Percentiles rank a stretch among this genome's conserved stretches.
Evolutionary conservation across 2,797 vertebrate genomes (phyloP).

Genomic region (Sebastes taczanowskii): DNA sequence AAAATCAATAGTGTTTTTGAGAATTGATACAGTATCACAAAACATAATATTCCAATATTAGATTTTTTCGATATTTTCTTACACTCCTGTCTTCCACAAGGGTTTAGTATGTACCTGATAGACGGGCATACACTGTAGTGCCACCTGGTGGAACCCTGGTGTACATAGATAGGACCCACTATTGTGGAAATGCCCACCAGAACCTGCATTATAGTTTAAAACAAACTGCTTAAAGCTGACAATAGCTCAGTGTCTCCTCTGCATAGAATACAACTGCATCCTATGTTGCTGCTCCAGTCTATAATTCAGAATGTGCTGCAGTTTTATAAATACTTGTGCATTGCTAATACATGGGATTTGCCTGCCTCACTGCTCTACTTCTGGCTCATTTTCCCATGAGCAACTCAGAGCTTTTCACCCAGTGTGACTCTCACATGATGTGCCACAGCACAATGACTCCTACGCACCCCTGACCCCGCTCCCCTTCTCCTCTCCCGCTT

Average conservation of each 20-base stretch:
- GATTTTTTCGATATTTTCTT: too few relatives aligned
- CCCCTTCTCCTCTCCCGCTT: not conserved
- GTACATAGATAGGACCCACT: not conserved
- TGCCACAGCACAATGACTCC: constrained; percentile 47
- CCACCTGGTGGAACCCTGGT: not conserved
- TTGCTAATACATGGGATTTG: constrained; percentile 26
- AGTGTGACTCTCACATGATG: constrained; percentile 80
- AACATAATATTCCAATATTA: too few relatives aligned
- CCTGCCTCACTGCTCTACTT: constrained; percentile 11
- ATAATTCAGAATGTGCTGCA: not conserved
- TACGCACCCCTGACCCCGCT: constrained; percentile 20
- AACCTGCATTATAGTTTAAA: not conserved
- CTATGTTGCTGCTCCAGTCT: not conserved
- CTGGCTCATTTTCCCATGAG: constrained; percentile 46
- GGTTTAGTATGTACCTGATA: not conserved
- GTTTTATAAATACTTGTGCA: not conserved
- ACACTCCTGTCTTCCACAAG: too few relatives aligned
- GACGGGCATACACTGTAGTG: not conserved
- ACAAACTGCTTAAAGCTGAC: not conserved
- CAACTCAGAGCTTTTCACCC: constrained; percentile 39
- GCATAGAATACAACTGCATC: not conserved
- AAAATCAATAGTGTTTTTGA: too few relatives aligned
- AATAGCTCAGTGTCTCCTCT: not conserved
- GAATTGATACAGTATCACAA: too few relatives aligned
- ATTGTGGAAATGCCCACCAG: not conserved